These are phyloP conservation scores for Amphipoea oculea DNA, from an alignment of 2,888 invertebrate species.

Conservation along the genomic window DNA sequence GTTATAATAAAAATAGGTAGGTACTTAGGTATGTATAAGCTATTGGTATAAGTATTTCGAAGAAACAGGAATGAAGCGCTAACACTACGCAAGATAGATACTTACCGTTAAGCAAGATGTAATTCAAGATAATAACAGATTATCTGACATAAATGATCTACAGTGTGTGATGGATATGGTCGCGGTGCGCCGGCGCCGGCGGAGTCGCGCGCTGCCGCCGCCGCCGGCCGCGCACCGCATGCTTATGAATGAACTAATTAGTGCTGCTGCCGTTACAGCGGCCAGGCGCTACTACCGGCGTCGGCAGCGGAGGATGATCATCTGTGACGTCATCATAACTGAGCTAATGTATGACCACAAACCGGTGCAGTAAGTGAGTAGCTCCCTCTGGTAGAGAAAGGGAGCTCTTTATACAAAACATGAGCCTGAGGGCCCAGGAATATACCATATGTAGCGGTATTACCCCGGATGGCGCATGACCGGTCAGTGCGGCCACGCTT, in stretches of 20 bases:
- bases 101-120: not conserved
- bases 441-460: too few species aligned
- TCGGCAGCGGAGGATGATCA: not conserved
- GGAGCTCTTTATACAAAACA: not conserved
- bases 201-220: not conserved
- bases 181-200: constrained; percentile 1
- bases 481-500: not conserved
- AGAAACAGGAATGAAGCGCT: not conserved
- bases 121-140: not conserved
- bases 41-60: too few species aligned
- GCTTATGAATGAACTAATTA: constrained; percentile 32
- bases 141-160: not conserved
- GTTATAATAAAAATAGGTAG: too few species aligned
- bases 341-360: not conserved
- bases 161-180: constrained; percentile 2
- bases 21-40: too few species aligned
- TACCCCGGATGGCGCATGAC: not conserved
- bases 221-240: constrained; percentile 12
- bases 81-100: not conserved
- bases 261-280: not conserved
- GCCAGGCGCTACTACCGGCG: not conserved
- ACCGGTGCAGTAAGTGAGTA: not conserved
- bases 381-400: not conserved
- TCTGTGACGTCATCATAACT: not conserved
- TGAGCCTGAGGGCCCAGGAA: not conserved